Base-by-base conservation (phyloP, 2,797 vertebrate species). In the Intellagama lesueurii region DNA sequence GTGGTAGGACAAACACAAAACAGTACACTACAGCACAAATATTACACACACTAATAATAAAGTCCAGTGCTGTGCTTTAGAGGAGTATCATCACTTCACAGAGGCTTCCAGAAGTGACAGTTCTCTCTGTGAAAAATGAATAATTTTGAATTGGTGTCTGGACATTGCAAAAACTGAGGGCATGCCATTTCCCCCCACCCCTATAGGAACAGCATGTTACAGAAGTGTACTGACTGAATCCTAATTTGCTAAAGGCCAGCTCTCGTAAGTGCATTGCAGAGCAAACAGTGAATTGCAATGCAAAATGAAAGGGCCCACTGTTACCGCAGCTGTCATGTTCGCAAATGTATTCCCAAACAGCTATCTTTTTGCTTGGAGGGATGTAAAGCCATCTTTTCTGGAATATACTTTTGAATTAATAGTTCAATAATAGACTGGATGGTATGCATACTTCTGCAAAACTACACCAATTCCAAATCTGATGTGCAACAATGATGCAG, bases 211-310 rank as follows among this genome's bases (percentile, higher is more conserved):
- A 24, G 16, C 19, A 64, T 64, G 88, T 91, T 91, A 92, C 91
- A 94, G 92, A 84, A 90, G 91, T 87, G 86, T 92, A 88, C 81
- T 93, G 91, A 82, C 94, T 79, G 90, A 92, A 90, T 66, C 81
- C 52, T 56, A 56, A 56, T 56, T 56, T 56, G 52, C 52, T 95
- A 94, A 94, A 92, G 93, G 93, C 93, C 64, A 68, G n/a, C 35
- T 78, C 24, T 78, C 94, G 94, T 82, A 90, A 83, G 90, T 93
- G 91, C 90, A 94, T 91, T 92, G 89, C 91, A 93, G 60, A 64
- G 60, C 5, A 14, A 64, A 64, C 94, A 91, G 92, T 93, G 90
- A 93, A 92, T 89, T 91, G 92, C 40, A 88, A 86, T 85, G 92
- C 88, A 94, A 77, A 77, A 44, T 49, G 26, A 79, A 79, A 52